phyloP scores from a whole-genome alignment of 2,797 vertebrate genomes.

The Nannoperca australis region DNA sequence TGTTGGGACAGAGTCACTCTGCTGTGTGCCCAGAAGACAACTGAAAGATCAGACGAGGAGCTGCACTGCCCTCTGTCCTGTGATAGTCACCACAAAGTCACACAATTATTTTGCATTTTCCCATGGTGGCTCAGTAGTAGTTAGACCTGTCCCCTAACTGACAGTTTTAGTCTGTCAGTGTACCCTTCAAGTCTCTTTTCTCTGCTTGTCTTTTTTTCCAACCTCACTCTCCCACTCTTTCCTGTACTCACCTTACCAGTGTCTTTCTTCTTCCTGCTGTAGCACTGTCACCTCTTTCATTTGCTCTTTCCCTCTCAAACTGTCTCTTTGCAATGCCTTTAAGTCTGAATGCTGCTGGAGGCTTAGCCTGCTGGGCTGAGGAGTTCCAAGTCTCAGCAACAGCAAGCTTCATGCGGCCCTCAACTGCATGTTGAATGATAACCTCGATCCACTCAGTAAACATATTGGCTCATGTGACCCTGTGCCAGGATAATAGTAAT shows the following conservation, averaged over 20 bases:
- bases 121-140: background rate
- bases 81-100: background rate
- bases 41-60: conserved; percentile 45
- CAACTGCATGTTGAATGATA: conserved; percentile 46
- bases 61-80: conserved; percentile 12
- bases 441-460: conserved; percentile 48
- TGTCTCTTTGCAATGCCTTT: conserved; percentile 24
- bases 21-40: conserved; percentile 10
- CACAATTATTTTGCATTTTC: background rate
- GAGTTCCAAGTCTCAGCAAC: conserved; percentile 35
- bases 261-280: conserved; percentile 16
- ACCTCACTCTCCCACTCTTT: background rate
- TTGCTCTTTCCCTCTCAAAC: conserved; percentile 13
- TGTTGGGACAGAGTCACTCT: conserved; percentile 23
- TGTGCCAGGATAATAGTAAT: conserved; percentile 13
- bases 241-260: background rate
- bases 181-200: conserved; percentile 8
- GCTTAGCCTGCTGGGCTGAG: conserved; percentile 43
- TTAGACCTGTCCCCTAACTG: background rate
- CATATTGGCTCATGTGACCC: conserved; percentile 31
- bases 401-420: conserved; percentile 12
- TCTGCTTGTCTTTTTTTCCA: background rate
- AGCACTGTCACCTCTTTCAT: conserved; percentile 29
- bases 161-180: no score
- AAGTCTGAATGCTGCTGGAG: conserved; percentile 37